A percentile compares a stretch with the other conserved stretches of the same genome.
phyloP scores from a whole-genome alignment of 2,113 vertebrate species.

The Scatophagus argus region DNA sequence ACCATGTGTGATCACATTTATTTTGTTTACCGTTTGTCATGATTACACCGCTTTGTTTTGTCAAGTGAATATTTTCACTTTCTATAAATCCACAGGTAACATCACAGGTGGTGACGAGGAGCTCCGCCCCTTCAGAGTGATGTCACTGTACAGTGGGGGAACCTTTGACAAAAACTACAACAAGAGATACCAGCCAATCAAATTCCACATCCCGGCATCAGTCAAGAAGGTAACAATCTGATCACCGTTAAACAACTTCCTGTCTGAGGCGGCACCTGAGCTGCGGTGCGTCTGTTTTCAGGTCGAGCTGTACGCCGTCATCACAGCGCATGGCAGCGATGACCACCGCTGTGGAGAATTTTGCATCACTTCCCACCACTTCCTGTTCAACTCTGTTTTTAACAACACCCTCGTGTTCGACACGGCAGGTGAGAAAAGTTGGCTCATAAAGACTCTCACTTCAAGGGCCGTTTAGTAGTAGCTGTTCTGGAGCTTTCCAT shows the following conservation, averaged over 20 bases:
- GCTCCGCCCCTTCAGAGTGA: constrained; percentile 74
- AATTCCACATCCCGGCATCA: constrained; percentile 72
- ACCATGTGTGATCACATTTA: too few relatives aligned
- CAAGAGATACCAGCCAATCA: constrained; percentile 76
- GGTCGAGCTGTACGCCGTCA: constrained; percentile 86
- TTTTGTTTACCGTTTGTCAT: background rate
- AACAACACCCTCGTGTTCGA: constrained; percentile 82
- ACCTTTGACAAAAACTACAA: constrained; percentile 86
- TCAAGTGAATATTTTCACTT: background rate
- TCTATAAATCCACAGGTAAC: background rate
- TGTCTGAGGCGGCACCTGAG: background rate
- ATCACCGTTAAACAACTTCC: rapidly evolving
- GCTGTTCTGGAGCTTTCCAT: too few relatives aligned
- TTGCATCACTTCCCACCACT: constrained; percentile 86
- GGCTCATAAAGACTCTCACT: rapidly evolving
- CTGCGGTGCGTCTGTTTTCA: constrained; percentile 29
- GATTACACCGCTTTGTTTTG: background rate
- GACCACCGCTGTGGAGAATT: constrained; percentile 84
- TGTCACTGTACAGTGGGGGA: constrained; percentile 79
- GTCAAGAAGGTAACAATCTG: constrained; percentile 76
- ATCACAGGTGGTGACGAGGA: constrained; percentile 45
- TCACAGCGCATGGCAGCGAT: constrained; percentile 86
- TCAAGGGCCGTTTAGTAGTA: background rate
- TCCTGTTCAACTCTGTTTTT: constrained; percentile 76
- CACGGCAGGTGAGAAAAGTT: constrained; percentile 76